Base-by-base conservation (phyloP, 2,113 vertebrate genomes). In the Baryphthengus martii region DNA sequence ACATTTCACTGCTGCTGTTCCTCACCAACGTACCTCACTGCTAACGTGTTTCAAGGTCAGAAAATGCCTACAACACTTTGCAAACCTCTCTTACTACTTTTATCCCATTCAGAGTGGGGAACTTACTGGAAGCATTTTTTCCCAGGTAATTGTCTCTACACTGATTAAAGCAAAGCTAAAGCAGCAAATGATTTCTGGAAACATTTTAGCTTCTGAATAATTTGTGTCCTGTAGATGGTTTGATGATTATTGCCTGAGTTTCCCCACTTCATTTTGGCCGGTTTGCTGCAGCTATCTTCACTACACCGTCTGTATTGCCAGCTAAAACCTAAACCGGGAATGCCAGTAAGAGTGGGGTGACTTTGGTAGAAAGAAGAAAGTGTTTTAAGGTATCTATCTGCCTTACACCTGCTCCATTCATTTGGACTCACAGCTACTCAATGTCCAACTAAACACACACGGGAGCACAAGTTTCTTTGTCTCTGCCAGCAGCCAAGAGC, bases 1-100 rank as follows among this genome's bases (percentile, higher is more conserved):
- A 97, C 96, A 97, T 67, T 95, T 95, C 94, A 79, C 74, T 53
- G 72, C 71, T 72, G 90, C 45, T 82, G 65, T 67, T 95, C 81
- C 70, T 91, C 76, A 87, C 81, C 78, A 65, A 83, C 6, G 52
- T 35, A 89, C 72, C 65, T 78, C 45, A 59, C 63, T 52, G 63
- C 88, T 80, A 85, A 93, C 81, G 37, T 61, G 67, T 40, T 76
- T 81, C 26, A 50, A 87, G 80, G 91, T 76, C 90, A 88, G 72
- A 39, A 86, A 90, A 91, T 35, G 20, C 82, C 85, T 50, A 44
- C 62, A 83, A 79, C n/a, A n/a, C 63, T 52, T 73, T 2, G 13
- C 31, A 81, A 90, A 50, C 28, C 37, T 71, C 42, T 17, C 11
- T n/a, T 53, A 42, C 16, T 65, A 37, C 80, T 95, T 76, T 49